Evolutionary conservation across 30 jellyfish, hydroid and myxozoan species (phyloP).

Genomic region (Sanderia malayensis): DNA sequence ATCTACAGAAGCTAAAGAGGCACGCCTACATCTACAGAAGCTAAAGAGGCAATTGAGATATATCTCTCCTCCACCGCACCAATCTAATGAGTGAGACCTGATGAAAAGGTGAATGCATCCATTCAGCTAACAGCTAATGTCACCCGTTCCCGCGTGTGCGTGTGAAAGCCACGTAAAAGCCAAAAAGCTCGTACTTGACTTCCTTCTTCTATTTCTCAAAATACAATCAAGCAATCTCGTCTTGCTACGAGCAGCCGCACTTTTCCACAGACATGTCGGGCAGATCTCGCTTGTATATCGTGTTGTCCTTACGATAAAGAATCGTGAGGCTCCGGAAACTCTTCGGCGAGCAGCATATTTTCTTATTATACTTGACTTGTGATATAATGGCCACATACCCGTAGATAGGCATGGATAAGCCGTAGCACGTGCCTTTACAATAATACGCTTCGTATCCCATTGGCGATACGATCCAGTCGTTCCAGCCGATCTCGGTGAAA

Average conservation of each 20-base stretch:
- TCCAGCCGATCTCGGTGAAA: slow-evolving; percentile 74
- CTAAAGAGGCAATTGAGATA: too few species aligned
- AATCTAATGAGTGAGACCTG: too few species aligned
- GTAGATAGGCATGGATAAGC: slow-evolving; percentile 57
- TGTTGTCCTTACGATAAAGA: slow-evolving; percentile 53
- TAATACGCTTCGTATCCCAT: slow-evolving; percentile 61
- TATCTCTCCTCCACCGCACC: too few species aligned
- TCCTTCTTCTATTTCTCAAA: too few species aligned
- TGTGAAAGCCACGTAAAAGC: too few species aligned
- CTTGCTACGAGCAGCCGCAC: slow-evolving; percentile 71
- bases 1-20: too few species aligned
- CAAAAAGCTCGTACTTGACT: too few species aligned
- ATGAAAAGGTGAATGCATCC: too few species aligned
- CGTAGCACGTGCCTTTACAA: slow-evolving; percentile 67
- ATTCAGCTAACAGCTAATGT: slow-evolving; percentile 47
- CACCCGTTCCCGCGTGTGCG: too few species aligned
- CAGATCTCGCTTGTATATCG: slow-evolving; percentile 43
- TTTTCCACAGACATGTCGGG: slow-evolving; percentile 70
- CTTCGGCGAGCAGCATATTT: slow-evolving; percentile 75
- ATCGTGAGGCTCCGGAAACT: slow-evolving; percentile 46
- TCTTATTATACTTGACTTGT: slow-evolving; percentile 20
- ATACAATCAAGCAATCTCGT: too few species aligned
- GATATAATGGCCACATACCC: slow-evolving; percentile 69
- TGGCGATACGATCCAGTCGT: slow-evolving; percentile 78
- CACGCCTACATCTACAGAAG: too few species aligned